Evolutionary conservation across 53 echinoderm and acorn worm genomes (phyloP), one percentile per base, ranked within the genome.

Genomic region (Stichopus horrens): DNA sequence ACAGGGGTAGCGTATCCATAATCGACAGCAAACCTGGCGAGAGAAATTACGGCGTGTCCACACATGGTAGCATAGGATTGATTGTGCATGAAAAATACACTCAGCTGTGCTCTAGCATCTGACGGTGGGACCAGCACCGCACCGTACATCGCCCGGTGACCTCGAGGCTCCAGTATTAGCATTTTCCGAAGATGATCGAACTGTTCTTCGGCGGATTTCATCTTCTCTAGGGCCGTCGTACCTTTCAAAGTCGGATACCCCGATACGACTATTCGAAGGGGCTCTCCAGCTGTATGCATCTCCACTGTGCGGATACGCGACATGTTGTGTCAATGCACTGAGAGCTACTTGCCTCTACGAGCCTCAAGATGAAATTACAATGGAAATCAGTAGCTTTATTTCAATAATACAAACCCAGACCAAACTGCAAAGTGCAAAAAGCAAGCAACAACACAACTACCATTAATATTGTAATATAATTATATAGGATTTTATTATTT

Each of bases 261-360:
- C 7, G 95, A 93, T 37, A 89, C 23, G 54, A 96, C 85, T 58
- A 96, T 92, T 23, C 96, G 92, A 19, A 96, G 52, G 0, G 94
- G 92, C 76, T 92, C 93, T 11, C 96, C 96, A 2, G 88, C 92
- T 7, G 96, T 96, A 84, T 96, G 96, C 96, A 96, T 96, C 77
- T 96, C 96, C 6, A 96, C 86, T 16, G 94, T 96, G 37, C 37
- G 37, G 37, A 37, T 37, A 21, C 23, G 18, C 9, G 14, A 7
- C 7, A 23, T 7, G 23, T 23, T 74, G 37, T 37, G 37, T 37
- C 37, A 37, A 37, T 37, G 37, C 2, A 37, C 2, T 37, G 37
- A 37, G 37, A 2, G 37, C 37, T 37, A 37, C 37, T 37, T 37
- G 37, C 37, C 37, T 37, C 37, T 37, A 1, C 37, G 37, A 37